A percentile compares a stretch with the other conserved stretches of the same genome.
phyloP scores from a whole-genome alignment of 2,113 vertebrate species.

The Sinocyclocheilus anophthalmus region DNA sequence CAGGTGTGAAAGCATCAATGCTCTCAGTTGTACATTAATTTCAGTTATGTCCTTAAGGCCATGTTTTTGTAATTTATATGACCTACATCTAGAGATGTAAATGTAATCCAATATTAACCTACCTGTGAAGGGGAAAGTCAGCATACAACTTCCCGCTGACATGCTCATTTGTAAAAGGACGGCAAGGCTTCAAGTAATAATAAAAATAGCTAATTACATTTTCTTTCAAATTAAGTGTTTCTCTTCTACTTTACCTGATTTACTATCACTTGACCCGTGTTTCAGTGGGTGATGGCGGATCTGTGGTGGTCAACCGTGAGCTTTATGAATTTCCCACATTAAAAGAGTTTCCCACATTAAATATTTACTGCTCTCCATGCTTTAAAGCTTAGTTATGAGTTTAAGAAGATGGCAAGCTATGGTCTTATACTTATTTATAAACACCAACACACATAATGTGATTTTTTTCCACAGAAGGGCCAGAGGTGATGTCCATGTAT shows the following conservation, averaged over 20 bases:
- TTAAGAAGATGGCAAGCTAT: conserved; percentile 48
- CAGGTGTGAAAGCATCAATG: background rate
- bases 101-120: background rate
- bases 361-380: background rate
- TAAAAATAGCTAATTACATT: background rate
- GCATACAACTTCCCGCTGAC: background rate
- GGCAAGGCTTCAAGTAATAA: background rate
- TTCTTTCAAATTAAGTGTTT: background rate
- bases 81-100: background rate
- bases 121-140: background rate
- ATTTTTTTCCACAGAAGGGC: conserved; percentile 10
- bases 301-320: conserved; percentile 38
- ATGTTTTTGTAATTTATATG: background rate
- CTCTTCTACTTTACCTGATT: background rate
- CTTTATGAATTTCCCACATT: conserved; percentile 3
- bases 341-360: too few species aligned
- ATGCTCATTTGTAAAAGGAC: background rate
- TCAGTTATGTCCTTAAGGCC: background rate
- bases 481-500: background rate
- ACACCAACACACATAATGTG: background rate
- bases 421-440: background rate
- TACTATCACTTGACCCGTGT: background rate
- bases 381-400: background rate
- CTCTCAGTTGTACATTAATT: background rate
- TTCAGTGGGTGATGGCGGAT: background rate